Conservation (phyloP, 1,140 invertebrate species). For the Diprion similis region DNA sequence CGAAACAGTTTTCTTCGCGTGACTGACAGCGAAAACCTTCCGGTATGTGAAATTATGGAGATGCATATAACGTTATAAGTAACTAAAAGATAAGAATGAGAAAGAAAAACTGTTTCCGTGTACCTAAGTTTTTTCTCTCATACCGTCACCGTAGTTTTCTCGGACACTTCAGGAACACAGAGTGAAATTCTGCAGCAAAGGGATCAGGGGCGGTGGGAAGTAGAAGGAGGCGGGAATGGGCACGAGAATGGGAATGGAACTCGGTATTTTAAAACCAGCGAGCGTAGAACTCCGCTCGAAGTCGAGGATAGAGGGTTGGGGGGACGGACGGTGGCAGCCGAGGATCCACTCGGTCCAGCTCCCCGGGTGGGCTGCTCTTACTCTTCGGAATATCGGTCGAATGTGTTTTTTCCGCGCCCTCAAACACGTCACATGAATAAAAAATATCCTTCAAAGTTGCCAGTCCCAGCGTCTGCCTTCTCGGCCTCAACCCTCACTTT, state of each 20-base stretch:
- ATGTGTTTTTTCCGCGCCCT: conserved; percentile 59
- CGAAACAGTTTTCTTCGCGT: too few species aligned
- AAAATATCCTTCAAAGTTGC: conserved; percentile 61
- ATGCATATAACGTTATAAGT: too few species aligned
- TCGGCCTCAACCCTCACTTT: conserved; percentile 6
- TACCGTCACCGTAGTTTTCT: too few species aligned
- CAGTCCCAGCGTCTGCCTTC: conserved; percentile 43
- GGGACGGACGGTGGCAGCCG: not conserved
- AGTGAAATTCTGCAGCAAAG: too few species aligned
- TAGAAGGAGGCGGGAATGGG: not conserved
- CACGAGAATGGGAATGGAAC: not conserved
- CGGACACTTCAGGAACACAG: too few species aligned
- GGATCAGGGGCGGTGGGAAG: too few species aligned
- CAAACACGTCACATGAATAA: conserved; percentile 60
- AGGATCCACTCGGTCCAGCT: not conserved
- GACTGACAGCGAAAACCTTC: too few species aligned
- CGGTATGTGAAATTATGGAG: too few species aligned
- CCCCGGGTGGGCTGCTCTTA: conserved; percentile 21
- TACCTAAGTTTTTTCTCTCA: too few species aligned
- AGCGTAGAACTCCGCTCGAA: not conserved
- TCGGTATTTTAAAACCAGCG: not conserved
- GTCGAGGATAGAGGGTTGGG: not conserved
- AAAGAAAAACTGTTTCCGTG: too few species aligned
- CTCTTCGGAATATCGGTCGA: conserved; percentile 42
- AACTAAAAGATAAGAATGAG: too few species aligned